Conservation (phyloP, 2,113 vertebrate species). For the Microcebus tavaratra region DNA sequence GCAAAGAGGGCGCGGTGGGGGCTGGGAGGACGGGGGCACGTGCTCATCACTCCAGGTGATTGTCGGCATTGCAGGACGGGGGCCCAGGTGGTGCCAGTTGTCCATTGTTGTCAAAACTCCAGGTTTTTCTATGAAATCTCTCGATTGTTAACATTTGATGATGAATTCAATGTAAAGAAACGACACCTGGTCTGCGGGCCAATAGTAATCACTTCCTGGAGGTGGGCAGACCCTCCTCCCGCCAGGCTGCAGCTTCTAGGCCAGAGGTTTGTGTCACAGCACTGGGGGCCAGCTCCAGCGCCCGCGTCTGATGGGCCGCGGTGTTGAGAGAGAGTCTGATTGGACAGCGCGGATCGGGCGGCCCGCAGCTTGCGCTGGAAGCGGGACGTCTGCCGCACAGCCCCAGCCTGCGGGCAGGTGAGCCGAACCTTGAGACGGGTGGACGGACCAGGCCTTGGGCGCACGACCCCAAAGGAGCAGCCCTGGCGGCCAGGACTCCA, state of each 20-base stretch:
- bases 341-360: not conserved
- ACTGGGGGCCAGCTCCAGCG: not conserved
- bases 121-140: not conserved
- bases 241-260: not conserved
- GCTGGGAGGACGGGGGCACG: not conserved
- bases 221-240: not conserved
- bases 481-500: not conserved
- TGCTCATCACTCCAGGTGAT: not conserved
- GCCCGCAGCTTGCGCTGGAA: not conserved
- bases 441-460: not conserved
- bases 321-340: not conserved
- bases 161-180: not conserved
- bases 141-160: not conserved
- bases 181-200: not conserved
- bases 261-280: no score
- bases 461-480: not conserved
- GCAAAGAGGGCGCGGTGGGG: not conserved
- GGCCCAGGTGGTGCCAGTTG: fast-evolving
- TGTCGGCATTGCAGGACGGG: not conserved
- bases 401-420: not conserved
- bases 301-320: fast-evolving
- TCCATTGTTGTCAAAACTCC: not conserved
- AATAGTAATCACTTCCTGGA: not conserved
- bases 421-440: not conserved
- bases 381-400: not conserved